These are phyloP conservation scores for Protodeltote pygarga DNA, from an alignment of 2,888 invertebrate genomes.

Conservation along the genomic window DNA sequence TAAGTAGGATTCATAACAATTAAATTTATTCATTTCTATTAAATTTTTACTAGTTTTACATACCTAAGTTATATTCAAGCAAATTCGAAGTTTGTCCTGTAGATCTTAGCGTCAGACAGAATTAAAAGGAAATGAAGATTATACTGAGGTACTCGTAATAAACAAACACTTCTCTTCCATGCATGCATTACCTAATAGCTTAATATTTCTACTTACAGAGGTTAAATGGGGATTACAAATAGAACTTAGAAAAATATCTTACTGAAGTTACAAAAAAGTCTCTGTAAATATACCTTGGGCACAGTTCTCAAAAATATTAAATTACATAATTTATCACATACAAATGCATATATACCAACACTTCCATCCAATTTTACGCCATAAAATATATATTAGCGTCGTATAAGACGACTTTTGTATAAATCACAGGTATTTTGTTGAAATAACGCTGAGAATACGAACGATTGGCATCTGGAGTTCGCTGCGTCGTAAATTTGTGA, in stretches of 20 bases:
- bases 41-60: no score
- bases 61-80: no score
- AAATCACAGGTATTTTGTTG: conserved; percentile 85
- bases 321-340: conserved; percentile 22
- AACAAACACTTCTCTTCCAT: background rate
- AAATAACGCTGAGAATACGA: conserved; percentile 81
- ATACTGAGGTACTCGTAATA: background rate
- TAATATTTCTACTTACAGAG: no score
- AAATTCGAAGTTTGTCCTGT: no score
- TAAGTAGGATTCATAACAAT: no score
- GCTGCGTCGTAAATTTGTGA: conserved; percentile 85
- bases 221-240: no score
- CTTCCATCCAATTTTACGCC: conserved; percentile 38
- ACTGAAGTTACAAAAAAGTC: no score
- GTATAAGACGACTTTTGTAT: conserved; percentile 58
- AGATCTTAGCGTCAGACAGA: no score
- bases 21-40: no score
- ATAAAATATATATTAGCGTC: conserved; percentile 49
- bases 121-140: background rate
- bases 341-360: conserved; percentile 34
- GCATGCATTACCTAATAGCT: no score
- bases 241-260: no score
- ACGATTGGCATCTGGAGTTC: conserved; percentile 79
- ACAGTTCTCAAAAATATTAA: conserved; percentile 13
- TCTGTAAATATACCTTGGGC: no score